Evolutionary conservation across 2,888 invertebrate species (phyloP).

Genomic region (Tetramorium bicarinatum): DNA sequence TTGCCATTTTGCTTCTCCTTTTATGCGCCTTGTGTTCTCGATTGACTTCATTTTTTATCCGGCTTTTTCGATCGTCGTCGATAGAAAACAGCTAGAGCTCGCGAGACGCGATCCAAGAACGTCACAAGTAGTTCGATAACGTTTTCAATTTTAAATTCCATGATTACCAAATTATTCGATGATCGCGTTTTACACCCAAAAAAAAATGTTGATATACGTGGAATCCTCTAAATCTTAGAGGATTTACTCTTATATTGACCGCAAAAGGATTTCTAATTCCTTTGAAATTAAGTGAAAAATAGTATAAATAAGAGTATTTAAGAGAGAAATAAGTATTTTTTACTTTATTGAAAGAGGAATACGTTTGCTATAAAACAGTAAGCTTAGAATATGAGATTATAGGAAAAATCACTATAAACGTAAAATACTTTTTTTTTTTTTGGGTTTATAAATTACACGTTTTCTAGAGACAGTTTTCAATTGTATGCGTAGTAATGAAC

Average conservation of each 20-base stretch:
- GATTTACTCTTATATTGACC: too few species aligned
- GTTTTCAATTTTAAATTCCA: not conserved
- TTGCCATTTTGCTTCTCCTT: conserved; percentile 5
- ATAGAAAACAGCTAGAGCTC: conserved; percentile 30
- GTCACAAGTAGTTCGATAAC: not conserved
- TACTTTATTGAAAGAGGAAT: too few species aligned
- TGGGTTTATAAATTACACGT: not conserved
- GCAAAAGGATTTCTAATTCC: too few species aligned
- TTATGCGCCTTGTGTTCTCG: conserved; percentile 1
- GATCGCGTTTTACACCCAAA: not conserved
- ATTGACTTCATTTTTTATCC: conserved; percentile 13
- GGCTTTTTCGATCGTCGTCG: conserved; percentile 22
- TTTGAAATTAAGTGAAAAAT: too few species aligned
- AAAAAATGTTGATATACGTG: too few species aligned
- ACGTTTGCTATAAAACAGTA: too few species aligned
- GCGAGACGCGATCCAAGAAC: conserved; percentile 11
- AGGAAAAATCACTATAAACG: too few species aligned
- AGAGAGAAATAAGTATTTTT: too few species aligned
- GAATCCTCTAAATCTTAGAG: too few species aligned
- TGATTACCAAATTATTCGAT: not conserved
- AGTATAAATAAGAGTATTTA: too few species aligned
- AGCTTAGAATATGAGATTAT: too few species aligned
- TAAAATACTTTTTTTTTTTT: too few species aligned
- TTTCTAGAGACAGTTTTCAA: not conserved
- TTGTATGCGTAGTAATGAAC: not conserved